phyloP scores from a whole-genome alignment of 2,797 vertebrate genomes.

The Tokudaia tokunoshimensis region DNA sequence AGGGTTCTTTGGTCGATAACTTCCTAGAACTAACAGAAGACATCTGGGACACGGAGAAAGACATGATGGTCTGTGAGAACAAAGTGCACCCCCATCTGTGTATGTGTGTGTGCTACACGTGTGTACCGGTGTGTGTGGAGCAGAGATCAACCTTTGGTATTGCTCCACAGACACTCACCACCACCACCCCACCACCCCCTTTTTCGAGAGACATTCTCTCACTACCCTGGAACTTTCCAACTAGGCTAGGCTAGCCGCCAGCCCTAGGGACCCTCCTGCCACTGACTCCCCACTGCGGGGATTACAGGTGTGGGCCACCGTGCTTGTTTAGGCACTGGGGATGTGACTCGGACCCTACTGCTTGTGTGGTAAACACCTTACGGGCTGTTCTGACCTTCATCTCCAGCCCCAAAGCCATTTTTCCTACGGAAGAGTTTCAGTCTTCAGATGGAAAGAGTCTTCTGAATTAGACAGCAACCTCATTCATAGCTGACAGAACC shows the following conservation, averaged over 20 bases:
- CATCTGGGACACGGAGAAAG: fast-evolving
- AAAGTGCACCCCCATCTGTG: no score
- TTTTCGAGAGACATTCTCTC: background rate
- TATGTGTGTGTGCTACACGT: background rate
- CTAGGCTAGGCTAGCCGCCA: background rate
- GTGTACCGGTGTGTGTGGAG: background rate
- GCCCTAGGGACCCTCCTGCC: no score
- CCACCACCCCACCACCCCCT: background rate
- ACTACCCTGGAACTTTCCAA: background rate
- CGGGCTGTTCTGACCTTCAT: background rate
- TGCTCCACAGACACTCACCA: background rate
- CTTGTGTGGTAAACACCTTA: background rate
- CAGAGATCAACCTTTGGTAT: background rate
- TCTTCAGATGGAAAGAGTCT: background rate
- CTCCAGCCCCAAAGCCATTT: background rate
- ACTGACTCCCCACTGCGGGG: background rate
- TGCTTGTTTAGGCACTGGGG: background rate
- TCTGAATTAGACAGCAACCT: background rate
- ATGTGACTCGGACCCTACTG: no score
- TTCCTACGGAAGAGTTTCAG: background rate
- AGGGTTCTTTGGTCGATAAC: background rate
- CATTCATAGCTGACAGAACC: background rate
- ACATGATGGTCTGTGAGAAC: background rate
- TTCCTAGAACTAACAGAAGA: background rate
- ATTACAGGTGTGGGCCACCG: no score